Base-by-base conservation (phyloP, 2,797 vertebrate genomes). In the Anomalospiza imberbis region DNA sequence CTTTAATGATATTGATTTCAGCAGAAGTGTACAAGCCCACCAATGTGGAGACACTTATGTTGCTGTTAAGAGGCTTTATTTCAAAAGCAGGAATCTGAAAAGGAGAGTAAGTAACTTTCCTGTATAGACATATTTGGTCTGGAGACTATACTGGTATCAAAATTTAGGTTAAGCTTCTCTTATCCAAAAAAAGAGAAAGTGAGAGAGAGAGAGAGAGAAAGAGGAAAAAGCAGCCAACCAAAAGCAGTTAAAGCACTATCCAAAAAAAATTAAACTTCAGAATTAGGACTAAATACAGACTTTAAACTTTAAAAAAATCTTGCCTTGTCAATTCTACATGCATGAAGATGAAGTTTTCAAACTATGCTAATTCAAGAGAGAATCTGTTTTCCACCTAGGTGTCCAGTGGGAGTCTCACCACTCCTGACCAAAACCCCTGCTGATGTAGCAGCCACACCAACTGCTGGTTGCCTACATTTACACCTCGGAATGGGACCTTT, bases 1-100 rank as follows among this genome's bases (percentile, higher is more conserved):
- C 34, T 88, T 88, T 51, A 89, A 65, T 34, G 15, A 32, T 85
- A 95, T 87, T 80, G 78, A 94, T 83, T 95, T 80, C 80, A 85
- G 75, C 68, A 68, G 48, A 83, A 83, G 42, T 66, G 44, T 88
- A 65, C 68, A 75, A 91, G 48, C 36, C 32, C 29, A 75, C 44
- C 32, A 12, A 72, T 26, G 8, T 13, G 28, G 65, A 89, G 25
- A 47, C 61, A 72, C 57, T 95, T 82, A 71, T 1, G 25, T 45
- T 79, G 31, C 40, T 79, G 48, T 78, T 58, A 78, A 94, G 54
- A 86, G 32, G 68, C 28, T 93, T 89, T 85, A 80, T 94, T 80
- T 71, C 81, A 92, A 83, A 80, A 75, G 53, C 17, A 72, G 40
- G 50, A 88, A 36, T 61, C 36, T 83, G 55, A 62, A 83, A 83